Conservation (phyloP, 2,888 invertebrate genomes). For the Pseudoips prasinana region DNA sequence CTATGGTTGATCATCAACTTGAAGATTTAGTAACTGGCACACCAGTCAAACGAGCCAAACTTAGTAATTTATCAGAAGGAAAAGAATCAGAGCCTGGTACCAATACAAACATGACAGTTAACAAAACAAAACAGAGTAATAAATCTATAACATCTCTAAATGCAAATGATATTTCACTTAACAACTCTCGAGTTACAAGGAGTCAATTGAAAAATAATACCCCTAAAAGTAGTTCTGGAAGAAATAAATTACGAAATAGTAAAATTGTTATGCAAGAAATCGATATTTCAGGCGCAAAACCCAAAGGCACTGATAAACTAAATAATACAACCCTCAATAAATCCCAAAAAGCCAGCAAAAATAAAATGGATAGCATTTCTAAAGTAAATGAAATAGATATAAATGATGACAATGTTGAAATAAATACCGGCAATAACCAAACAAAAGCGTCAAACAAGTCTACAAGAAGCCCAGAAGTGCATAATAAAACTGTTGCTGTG, state of each 20-base stretch:
- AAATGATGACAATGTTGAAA: conserved; percentile 1
- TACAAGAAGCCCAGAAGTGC: background rate
- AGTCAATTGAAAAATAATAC: conserved; percentile 20
- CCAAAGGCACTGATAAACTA: background rate
- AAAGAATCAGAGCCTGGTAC: conserved; percentile 36
- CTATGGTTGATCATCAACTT: conserved; percentile 64
- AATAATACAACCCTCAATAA: conserved; percentile 2
- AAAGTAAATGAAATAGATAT: conserved; percentile 5
- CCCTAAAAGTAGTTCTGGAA: conserved; percentile 3
- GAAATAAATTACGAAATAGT: conserved; percentile 7
- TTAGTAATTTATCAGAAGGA: conserved; percentile 46
- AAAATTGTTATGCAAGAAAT: conserved; percentile 2
- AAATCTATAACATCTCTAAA: conserved; percentile 27
- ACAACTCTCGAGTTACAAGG: conserved; percentile 22
- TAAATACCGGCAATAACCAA: conserved; percentile 2
- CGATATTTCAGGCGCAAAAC: conserved; percentile 1
- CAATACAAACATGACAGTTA: conserved; percentile 13
- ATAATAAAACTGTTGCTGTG: background rate
- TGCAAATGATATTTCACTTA: conserved; percentile 8
- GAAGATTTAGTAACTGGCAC: conserved; percentile 43
- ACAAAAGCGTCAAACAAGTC: conserved; percentile 11
- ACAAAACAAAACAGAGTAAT: conserved; percentile 37
- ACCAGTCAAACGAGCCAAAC: conserved; percentile 45
- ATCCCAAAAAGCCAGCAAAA: conserved; percentile 6
- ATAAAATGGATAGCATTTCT: too few relatives aligned